Evolutionary conservation across 1,140 invertebrate genomes (phyloP).

Genomic region (Leptinotarsa defecta): DNA sequence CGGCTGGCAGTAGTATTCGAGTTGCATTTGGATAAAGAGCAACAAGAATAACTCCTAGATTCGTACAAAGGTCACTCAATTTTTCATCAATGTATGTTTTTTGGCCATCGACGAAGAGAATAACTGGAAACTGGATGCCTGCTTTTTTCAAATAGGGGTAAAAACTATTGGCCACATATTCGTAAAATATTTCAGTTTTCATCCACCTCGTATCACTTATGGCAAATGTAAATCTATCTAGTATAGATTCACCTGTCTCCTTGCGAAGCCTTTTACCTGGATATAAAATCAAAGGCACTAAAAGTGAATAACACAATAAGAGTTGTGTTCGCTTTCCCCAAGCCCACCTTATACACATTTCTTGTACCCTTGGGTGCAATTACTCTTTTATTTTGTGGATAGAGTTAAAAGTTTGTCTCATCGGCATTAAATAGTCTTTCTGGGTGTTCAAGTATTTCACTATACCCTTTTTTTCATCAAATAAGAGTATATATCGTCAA

Average conservation of each 20-base stretch:
- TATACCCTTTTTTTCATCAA: constrained; percentile 33
- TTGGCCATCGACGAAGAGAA: constrained; percentile 56
- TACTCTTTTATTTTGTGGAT: constrained; percentile 36
- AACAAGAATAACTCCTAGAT: constrained; percentile 36
- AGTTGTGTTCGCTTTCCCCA: constrained; percentile 42
- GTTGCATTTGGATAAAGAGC: neutral
- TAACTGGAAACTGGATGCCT: constrained; percentile 46
- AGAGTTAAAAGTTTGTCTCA: constrained; percentile 34
- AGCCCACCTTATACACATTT: constrained; percentile 49
- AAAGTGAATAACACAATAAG: constrained; percentile 50
- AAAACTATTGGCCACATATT: constrained; percentile 53
- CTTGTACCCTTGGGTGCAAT: constrained; percentile 46
- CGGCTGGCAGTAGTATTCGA: neutral
- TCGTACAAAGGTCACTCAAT: constrained; percentile 44
- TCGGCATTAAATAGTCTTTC: constrained; percentile 20
- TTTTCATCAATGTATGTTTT: constrained; percentile 44
- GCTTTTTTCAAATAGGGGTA: constrained; percentile 45
- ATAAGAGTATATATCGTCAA: constrained; percentile 44
- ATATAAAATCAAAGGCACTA: constrained; percentile 19
- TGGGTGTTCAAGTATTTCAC: constrained; percentile 43
- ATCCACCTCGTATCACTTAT: constrained; percentile 54
- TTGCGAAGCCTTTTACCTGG: constrained; percentile 4
- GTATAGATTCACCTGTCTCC: constrained; percentile 30
- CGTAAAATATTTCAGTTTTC: constrained; percentile 53
- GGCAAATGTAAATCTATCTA: constrained; percentile 49